Conservation (phyloP, 2,888 invertebrate species). For the Priocnemis perturbator region DNA sequence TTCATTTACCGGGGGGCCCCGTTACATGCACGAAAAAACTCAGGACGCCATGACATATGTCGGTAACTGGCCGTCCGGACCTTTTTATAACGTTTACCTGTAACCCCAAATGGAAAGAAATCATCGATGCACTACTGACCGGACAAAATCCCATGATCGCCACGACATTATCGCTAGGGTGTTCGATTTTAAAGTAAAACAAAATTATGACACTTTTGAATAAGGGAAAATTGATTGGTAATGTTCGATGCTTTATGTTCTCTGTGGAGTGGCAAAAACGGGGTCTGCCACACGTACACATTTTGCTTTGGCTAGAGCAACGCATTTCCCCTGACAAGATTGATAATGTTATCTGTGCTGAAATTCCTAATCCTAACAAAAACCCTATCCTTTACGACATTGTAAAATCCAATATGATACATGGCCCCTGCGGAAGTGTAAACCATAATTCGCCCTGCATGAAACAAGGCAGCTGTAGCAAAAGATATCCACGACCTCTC, state of each 20-base stretch:
- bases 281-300: slow-evolving; percentile 61
- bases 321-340: slow-evolving; percentile 48
- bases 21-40: slow-evolving; percentile 66
- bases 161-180: slow-evolving; percentile 59
- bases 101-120: slow-evolving; percentile 66
- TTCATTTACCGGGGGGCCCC: slow-evolving; percentile 64
- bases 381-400: slow-evolving; percentile 57
- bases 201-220: slow-evolving; percentile 49
- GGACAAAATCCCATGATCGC: slow-evolving; percentile 49
- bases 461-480: slow-evolving; percentile 67
- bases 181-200: slow-evolving; percentile 55
- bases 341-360: slow-evolving; percentile 67
- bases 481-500: slow-evolving; percentile 62
- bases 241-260: slow-evolving; percentile 48
- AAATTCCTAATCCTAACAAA: slow-evolving; percentile 61
- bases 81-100: slow-evolving; percentile 69
- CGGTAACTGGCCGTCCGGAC: slow-evolving; percentile 66
- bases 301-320: slow-evolving; percentile 49
- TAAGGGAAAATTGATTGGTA: too few species aligned
- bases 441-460: slow-evolving; percentile 69
- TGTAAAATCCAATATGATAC: slow-evolving; percentile 56
- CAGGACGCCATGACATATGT: slow-evolving; percentile 60
- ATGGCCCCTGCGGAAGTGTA: slow-evolving; percentile 66
- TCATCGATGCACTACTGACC: slow-evolving; percentile 45
- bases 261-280: slow-evolving; percentile 63